Base-by-base conservation (phyloP, 2,797 vertebrate genomes). In the Huso huso region DNA sequence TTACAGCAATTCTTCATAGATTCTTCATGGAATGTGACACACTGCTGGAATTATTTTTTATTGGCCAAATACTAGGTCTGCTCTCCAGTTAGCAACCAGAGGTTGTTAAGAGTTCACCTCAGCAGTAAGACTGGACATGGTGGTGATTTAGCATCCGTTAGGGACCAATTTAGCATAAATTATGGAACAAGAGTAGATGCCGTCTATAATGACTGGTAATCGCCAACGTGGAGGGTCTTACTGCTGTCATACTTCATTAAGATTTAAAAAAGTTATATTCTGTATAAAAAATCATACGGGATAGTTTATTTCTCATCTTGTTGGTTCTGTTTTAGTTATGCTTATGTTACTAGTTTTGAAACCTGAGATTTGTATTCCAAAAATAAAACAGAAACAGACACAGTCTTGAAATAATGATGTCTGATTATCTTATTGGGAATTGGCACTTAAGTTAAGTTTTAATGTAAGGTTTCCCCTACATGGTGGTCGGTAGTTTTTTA, bases 101-200 rank as follows among this genome's bases (percentile, higher is more conserved):
- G 79, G 84, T 79, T 79, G 83, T 79, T 75, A 83, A 78, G 76
- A 81, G 82, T 85, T 83, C 78, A 81, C 77, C 78, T 76, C 76
- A 84, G 81, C 82, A 81, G 80, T 82, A 69, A 77, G 77, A 87
- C 80, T 83, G 78, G 71, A 84, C 83, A 77, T 80, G 74, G 72
- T 62, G 74, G 73, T 79, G 78, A 86, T 84, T 87, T 86, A 86
- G 86, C 82, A 76, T 81, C 75, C 83, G 73, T 68, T 67, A 73
- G 82, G 83, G 87, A 84, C 78, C 74, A 77, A 82, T 85, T 81
- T 75, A 76, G 74, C 23, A 10, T n/a, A 55, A 55, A 79, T 83
- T 88, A 79, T 87, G 85, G 88, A 85, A 73, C 86, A 86, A 71
- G 78, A 84, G 80, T 78, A 82, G 80, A 86, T 82, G 83, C 84